Evolutionary conservation across 2,888 invertebrate species (phyloP), one percentile per base, ranked within the genome.

Genomic region (Latrodectus elegans): DNA sequence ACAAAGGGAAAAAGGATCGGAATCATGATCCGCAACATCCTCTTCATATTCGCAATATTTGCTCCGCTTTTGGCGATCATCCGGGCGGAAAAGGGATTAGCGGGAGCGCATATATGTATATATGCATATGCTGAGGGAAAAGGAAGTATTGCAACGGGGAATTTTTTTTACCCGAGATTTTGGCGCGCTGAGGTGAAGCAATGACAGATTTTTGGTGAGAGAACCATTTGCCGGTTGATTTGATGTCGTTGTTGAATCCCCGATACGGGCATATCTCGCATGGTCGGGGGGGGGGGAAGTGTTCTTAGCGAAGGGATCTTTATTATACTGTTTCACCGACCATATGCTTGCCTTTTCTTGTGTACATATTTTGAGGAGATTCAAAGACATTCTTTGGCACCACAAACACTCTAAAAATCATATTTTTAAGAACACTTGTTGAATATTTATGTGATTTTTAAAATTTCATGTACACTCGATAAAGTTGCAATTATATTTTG

Each of bases 21-120:
- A 75, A 85, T 85, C 85, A 80, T 79, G 85, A 85, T 80, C 81
- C 77, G 65, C 72, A 77, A 87, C 87, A 82, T 81, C 88, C 88
- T 88, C 88, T 74, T 88, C 88, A 88, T 88, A 88, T 88, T 82
- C 88, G 83, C 88, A 88, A 88, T 88, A 88, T 88, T 88, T 88
- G 88, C 78, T 73, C 71, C 83, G 65, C 88, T 79, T 78, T 88
- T 64, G 65, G 38, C 6, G 49, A 12, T 65, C 82, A 82, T 81
- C 72, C 77, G 78, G 15, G 71, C 67, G 81, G 87, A 87, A 87
- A 71, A 73, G 22, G 87, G 87, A 87, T 87, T 87, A 87, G 73
- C 72, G 64, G 77, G 17, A 53, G 14, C 15, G 12, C 38, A 11
- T 73, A 53, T 78, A 78, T 78, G 60, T 64, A 73, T 84, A 84